phyloP scores from a whole-genome alignment of 1,140 invertebrate genomes.

The Drosophila watanabei region DNA sequence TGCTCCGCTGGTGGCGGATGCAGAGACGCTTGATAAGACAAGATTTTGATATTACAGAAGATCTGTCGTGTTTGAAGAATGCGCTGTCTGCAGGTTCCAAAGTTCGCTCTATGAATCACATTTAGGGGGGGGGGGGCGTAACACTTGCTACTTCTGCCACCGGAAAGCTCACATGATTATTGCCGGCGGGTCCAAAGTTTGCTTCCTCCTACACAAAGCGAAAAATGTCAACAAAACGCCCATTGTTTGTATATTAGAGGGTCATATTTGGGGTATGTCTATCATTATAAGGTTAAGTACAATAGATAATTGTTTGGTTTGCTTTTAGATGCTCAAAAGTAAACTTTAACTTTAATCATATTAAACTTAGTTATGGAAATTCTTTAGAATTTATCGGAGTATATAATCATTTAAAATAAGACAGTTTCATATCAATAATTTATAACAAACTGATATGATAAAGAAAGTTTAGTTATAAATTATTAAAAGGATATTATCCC shows the following conservation, averaged over 20 bases:
- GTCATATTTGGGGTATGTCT: neutral
- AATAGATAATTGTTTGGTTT: neutral
- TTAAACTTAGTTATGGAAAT: neutral
- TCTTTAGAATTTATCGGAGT: neutral
- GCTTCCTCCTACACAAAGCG: neutral
- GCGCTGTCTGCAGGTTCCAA: slow-evolving; percentile 11
- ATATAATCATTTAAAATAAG: neutral
- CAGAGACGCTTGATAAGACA: slow-evolving; percentile 10
- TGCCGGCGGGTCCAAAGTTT: slow-evolving; percentile 28
- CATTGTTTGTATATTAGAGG: neutral
- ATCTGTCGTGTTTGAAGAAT: slow-evolving; percentile 12
- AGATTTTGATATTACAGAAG: slow-evolving; percentile 10
- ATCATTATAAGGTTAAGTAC: too few relatives aligned
- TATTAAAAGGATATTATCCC: neutral
- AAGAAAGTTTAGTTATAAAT: neutral
- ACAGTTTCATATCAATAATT: neutral
- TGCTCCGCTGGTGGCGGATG: slow-evolving; percentile 17
- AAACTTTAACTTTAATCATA: neutral
- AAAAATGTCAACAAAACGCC: neutral
- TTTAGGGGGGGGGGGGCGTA: slow-evolving; percentile 6
- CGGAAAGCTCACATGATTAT: slow-evolving; percentile 34
- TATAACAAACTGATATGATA: neutral
- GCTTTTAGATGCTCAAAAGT: neutral
- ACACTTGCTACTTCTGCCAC: neutral
- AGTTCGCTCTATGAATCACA: slow-evolving; percentile 32